A percentile compares a stretch with the other conserved stretches of the same genome.
phyloP scores from a whole-genome alignment of 2,113 vertebrate species.

The Poecilia latipinna region DNA sequence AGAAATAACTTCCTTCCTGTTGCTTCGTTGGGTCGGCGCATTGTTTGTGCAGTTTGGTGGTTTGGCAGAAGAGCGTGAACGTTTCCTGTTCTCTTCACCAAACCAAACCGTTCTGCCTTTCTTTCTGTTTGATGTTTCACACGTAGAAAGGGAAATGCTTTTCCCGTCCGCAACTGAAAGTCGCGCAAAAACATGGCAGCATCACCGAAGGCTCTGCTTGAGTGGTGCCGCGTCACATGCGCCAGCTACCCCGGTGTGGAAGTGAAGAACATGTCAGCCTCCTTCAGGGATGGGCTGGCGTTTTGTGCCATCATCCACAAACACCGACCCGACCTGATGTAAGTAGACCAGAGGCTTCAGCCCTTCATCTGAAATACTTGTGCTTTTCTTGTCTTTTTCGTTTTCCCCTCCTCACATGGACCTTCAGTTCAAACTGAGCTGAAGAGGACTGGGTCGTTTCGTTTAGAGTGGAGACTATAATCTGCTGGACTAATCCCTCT shows the following conservation, averaged over 20 bases:
- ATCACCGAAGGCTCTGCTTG: constrained; percentile 79
- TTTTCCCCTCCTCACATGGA: not conserved
- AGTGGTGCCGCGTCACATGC: constrained; percentile 86
- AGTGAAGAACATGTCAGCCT: constrained; percentile 85
- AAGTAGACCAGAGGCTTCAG: constrained; percentile 67
- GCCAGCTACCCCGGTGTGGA: constrained; percentile 82
- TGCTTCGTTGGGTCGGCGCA: not conserved
- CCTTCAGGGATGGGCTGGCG: constrained; percentile 88
- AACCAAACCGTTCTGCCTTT: not conserved
- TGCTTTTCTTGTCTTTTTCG: not conserved
- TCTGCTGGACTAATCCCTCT: constrained; percentile 41
- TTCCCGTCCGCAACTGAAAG: not conserved
- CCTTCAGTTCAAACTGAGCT: not conserved
- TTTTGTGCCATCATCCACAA: constrained; percentile 92
- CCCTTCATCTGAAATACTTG: not conserved
- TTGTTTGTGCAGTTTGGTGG: not conserved
- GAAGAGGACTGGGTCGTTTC: constrained; percentile 9
- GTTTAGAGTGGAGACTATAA: constrained; percentile 24
- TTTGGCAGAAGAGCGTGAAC: not conserved
- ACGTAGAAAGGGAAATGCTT: constrained; percentile 9
- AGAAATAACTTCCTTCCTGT: constrained; percentile 20
- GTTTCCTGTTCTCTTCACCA: constrained; percentile 48
- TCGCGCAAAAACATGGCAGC: constrained; percentile 72
- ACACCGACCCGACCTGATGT: constrained; percentile 89
- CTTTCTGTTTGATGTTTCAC: not conserved